These are phyloP conservation scores for Sphenodon punctatus DNA, from an alignment of 2,797 vertebrate genomes.

Conservation along the genomic window DNA sequence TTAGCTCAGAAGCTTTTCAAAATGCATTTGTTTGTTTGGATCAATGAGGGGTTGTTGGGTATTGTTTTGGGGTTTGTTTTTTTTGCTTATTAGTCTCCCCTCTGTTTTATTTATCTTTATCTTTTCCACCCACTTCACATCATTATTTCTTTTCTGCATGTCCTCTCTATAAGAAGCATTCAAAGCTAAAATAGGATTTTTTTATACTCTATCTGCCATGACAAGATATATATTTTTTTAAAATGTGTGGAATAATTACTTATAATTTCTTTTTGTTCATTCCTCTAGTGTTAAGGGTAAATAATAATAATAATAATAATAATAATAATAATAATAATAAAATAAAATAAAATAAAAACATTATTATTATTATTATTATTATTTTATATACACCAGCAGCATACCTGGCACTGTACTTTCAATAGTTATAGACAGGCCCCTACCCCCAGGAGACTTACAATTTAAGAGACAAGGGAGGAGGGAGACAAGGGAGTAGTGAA, in stretches of 20 bases:
- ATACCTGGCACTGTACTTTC: no score
- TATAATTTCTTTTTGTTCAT: conserved; percentile 21
- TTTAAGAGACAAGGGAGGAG: no score
- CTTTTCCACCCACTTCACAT: not conserved
- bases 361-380: no score
- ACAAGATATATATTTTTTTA: not conserved
- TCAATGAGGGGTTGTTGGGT: conserved; percentile 3
- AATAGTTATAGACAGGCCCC: no score
- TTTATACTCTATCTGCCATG: not conserved
- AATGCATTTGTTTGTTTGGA: conserved; percentile 18
- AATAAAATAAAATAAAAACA: no score
- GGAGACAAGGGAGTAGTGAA: no score
- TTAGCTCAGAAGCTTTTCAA: conserved; percentile 28
- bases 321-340: conserved; percentile 40
- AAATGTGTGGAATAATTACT: not conserved
- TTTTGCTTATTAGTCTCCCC: not conserved
- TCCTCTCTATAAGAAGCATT: not conserved
- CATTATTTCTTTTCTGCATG: not conserved
- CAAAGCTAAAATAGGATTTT: not conserved
- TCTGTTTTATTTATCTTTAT: not conserved
- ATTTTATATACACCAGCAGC: no score
- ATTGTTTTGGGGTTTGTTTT: no score
- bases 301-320: not conserved
- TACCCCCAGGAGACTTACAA: no score
- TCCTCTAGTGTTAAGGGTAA: conserved; percentile 32